Percentiles rank a stretch among this genome's conserved stretches.
These are phyloP conservation scores for Macrobrachium nipponense DNA, from an alignment of 1,140 invertebrate species.

Conservation along the genomic window DNA sequence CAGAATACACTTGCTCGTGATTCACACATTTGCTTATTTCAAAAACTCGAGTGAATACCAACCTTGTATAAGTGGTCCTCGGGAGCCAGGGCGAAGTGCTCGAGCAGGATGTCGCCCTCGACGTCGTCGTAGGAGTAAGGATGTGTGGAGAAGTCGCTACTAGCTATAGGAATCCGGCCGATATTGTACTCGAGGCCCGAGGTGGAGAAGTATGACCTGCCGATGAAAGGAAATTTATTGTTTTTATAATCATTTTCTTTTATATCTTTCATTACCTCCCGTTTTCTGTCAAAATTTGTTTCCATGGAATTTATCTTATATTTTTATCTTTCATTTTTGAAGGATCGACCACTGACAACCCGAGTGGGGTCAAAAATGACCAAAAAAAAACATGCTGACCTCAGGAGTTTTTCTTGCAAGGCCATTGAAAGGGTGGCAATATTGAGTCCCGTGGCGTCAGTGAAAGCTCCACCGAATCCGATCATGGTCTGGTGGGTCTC, in stretches of 20 bases:
- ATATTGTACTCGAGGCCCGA: conserved; percentile 80
- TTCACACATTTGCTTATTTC: background rate
- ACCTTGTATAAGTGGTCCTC: conserved; percentile 63
- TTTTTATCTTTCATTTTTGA: background rate
- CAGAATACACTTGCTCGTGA: background rate
- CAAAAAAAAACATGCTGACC: background rate
- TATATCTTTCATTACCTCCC: background rate
- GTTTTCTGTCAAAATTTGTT: background rate
- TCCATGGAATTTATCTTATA: no score
- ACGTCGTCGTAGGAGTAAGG: conserved; percentile 79
- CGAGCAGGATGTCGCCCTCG: conserved; percentile 56
- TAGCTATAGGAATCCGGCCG: conserved; percentile 83
- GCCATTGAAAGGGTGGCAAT: conserved; percentile 68
- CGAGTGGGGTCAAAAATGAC: no score
- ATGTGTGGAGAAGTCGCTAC: conserved; percentile 82
- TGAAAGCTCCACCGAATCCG: conserved; percentile 91
- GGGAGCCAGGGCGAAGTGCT: conserved; percentile 45
- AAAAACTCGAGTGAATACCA: background rate
- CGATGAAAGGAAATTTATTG: no score
- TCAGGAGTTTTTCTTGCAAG: conserved; percentile 30
- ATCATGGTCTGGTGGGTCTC: conserved; percentile 69
- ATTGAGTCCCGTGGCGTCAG: conserved; percentile 84
- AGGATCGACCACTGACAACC: background rate
- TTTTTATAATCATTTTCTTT: no score
- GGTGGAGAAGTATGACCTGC: conserved; percentile 41